Base-by-base conservation (phyloP, 1,140 invertebrate genomes). In the Ectropis grisescens region DNA sequence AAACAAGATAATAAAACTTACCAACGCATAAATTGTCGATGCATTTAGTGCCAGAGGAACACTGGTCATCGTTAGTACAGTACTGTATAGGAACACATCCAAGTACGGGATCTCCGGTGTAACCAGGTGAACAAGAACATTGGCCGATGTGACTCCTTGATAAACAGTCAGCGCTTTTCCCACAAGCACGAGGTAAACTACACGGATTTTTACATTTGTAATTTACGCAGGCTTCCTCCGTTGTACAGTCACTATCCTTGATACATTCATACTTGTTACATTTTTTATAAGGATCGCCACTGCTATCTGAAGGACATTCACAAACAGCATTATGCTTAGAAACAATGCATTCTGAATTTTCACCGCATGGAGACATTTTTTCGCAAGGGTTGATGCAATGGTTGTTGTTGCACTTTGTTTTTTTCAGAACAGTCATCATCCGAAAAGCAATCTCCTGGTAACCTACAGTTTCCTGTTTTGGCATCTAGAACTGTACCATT, bases 371-470 rank as follows among this genome's bases (percentile, higher is more conserved):
- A 9, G 82, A 79, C 2, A 76, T 39, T 4, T 71, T 66, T 26
- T 89, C 87, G 67, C 94, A 97, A 0, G 93, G 93, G 82, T 94
- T 93, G 28, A 88, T 85, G 51, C 94, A 96, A 29, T 85, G 86
- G 36, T 90, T 88, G 29, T 93, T 89, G 9, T 89, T 65, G 53
- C 94, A 96, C 37, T 88, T 85, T 1, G 93, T 92, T 19, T 89
- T n/a, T 87, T 8, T 85, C 81, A 1, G 93, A 91, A 62, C 94
- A 96, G 47, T 95, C 92, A 1, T 85, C 80, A 61, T 95, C 91
- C 0, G 88, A 85, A 33, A 90, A 86, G 56, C 94, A 96, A 58
- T 94, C 91, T 19, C 91, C 93, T 0, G 93, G 89, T 57, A 87
- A 85, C 41, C 88, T 86, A 53, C 93, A 94, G 13, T 88, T 91